These are phyloP conservation scores for Pteropus alecto DNA, from an alignment of 2,113 vertebrate species.

Conservation along the genomic window DNA sequence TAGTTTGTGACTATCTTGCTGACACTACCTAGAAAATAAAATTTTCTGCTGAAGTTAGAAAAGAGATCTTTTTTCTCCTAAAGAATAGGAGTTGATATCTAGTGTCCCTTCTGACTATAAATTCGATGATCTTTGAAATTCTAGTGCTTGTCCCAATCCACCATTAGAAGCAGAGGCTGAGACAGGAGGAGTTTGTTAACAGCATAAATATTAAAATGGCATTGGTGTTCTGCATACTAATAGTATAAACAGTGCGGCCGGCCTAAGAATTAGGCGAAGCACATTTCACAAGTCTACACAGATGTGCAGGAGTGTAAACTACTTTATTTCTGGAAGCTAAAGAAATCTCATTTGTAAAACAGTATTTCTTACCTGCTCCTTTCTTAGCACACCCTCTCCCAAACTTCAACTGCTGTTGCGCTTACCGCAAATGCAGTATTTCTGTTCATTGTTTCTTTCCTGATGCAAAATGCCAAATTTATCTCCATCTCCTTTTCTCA, in stretches of 20 bases:
- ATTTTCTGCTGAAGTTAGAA: conserved; percentile 6
- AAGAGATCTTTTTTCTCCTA: not conserved
- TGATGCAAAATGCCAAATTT: conserved; percentile 77
- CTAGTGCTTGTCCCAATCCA: conserved; percentile 10
- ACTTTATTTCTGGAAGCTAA: conserved; percentile 76
- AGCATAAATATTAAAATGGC: conserved; percentile 74
- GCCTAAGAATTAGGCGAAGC: conserved; percentile 57
- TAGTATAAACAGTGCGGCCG: conserved; percentile 39
- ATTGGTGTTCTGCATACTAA: conserved; percentile 75
- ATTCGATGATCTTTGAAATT: conserved; percentile 41
- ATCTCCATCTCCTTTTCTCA: not conserved
- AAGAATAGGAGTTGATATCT: not conserved
- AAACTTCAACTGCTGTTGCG: conserved; percentile 66
- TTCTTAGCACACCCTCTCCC: conserved; percentile 57
- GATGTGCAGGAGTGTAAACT: conserved; percentile 68
- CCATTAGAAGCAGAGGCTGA: conserved; percentile 20
- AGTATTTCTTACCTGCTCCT: conserved; percentile 71
- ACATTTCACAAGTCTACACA: conserved; percentile 62
- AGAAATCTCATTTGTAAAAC: conserved; percentile 77
- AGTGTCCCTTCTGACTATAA: conserved; percentile 21
- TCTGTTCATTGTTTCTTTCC: conserved; percentile 77
- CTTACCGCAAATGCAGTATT: conserved; percentile 72
- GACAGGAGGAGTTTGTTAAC: conserved; percentile 48
- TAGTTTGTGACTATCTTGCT: not conserved
- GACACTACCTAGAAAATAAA: conserved; percentile 21